These are phyloP conservation scores for Aeoliscus strigatus DNA, from an alignment of 2,797 vertebrate genomes.

Conservation along the genomic window DNA sequence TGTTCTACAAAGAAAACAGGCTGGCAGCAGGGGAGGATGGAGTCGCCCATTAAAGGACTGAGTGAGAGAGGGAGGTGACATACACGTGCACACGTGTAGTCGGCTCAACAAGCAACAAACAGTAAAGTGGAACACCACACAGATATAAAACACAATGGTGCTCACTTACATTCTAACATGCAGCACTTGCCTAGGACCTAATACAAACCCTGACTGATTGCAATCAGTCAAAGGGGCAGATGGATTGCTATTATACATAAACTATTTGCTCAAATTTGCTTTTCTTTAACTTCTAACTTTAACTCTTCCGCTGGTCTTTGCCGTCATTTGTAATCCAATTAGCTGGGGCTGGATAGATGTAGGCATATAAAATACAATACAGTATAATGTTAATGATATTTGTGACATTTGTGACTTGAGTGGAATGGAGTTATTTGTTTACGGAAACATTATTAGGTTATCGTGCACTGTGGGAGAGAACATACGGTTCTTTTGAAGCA, in stretches of 20 bases:
- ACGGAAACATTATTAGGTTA: constrained; percentile 32
- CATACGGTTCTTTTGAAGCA: constrained; percentile 25
- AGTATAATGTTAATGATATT: constrained; percentile 28
- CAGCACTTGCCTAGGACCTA: constrained; percentile 45
- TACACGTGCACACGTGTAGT: constrained; percentile 18
- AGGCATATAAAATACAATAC: constrained; percentile 18
- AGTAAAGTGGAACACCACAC: constrained; percentile 44
- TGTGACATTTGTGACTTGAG: constrained; percentile 28
- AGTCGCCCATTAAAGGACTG: constrained; percentile 13
- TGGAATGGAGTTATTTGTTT: constrained; percentile 26
- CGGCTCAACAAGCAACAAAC: constrained; percentile 41
- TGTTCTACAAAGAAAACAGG: constrained; percentile 36
- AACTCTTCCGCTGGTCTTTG: constrained; percentile 17
- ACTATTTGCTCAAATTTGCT: constrained; percentile 45
- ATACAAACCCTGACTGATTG: constrained; percentile 57
- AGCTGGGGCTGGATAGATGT: constrained; percentile 38
- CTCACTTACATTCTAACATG: constrained; percentile 65
- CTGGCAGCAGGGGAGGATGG: constrained; percentile 25
- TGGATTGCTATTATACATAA: constrained; percentile 60
- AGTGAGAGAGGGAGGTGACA: constrained; percentile 28
- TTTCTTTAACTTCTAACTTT: constrained; percentile 10
- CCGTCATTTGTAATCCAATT: constrained; percentile 33
- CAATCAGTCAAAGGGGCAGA: constrained; percentile 68
- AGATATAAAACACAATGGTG: constrained; percentile 53
- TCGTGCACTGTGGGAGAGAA: constrained; percentile 20